A percentile compares a stretch with the other conserved stretches of the same genome.
phyloP scores from a whole-genome alignment of 1,140 invertebrate species.

The Bicyclus anynana region DNA sequence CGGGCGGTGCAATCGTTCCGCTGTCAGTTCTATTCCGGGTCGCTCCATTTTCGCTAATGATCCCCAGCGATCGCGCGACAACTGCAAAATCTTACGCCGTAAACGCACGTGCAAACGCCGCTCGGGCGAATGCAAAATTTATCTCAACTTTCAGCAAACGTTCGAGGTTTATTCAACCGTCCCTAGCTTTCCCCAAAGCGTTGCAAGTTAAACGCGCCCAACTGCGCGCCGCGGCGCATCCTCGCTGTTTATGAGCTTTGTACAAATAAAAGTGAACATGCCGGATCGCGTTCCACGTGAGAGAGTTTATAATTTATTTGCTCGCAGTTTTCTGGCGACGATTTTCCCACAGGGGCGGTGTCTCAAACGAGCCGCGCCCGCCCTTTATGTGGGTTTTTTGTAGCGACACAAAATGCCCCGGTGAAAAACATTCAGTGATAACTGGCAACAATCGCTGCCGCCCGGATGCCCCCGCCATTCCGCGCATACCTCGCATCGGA shows the following conservation, averaged over 20 bases:
- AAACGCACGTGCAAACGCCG: conserved; percentile 38
- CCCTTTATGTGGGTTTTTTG: conserved; percentile 76
- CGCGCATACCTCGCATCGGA: conserved; percentile 60
- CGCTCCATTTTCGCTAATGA: conserved; percentile 72
- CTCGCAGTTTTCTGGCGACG: conserved; percentile 73
- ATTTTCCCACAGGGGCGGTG: conserved; percentile 75
- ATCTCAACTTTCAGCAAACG: conserved; percentile 14
- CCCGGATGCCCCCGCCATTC: conserved; percentile 70
- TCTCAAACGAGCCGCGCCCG: conserved; percentile 70
- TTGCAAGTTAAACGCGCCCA: conserved; percentile 23
- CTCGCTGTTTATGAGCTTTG: conserved; percentile 33
- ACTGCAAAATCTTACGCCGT: conserved; percentile 41
- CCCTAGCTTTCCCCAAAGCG: conserved; percentile 13
- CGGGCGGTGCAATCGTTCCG: conserved; percentile 68
- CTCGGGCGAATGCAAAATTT: not conserved
- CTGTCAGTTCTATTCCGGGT: conserved; percentile 73
- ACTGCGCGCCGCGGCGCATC: conserved; percentile 20
- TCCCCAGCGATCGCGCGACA: conserved; percentile 59
- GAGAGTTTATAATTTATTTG: conserved; percentile 75
- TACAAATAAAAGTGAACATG: conserved; percentile 54
- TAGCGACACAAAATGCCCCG: conserved; percentile 67
- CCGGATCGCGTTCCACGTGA: conserved; percentile 59
- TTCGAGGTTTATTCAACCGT: conserved; percentile 15
- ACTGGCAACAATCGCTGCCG: conserved; percentile 74
- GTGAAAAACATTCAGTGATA: conserved; percentile 76